These are phyloP conservation scores for Dermatophagoides farinae DNA, from an alignment of 1,140 invertebrate species.

Conservation along the genomic window DNA sequence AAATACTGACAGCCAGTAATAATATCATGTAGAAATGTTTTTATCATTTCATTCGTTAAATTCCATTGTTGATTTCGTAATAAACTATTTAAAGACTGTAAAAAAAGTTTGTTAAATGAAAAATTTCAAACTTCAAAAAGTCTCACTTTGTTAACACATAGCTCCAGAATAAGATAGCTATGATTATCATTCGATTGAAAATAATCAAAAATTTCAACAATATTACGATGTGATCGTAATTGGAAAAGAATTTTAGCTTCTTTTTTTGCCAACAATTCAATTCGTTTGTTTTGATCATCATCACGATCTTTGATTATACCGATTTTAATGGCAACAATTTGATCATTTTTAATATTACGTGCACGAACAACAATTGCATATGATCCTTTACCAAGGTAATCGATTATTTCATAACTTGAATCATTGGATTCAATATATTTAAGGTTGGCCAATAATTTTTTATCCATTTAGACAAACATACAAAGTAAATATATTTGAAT, in stretches of 20 bases:
- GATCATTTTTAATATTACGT: too few species aligned
- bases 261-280: neutral
- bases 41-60: neutral
- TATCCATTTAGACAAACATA: too few species aligned
- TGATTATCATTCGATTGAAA: neutral
- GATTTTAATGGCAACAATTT: too few species aligned
- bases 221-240: slow-evolving; percentile 33
- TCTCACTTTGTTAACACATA: slow-evolving; percentile 1
- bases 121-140: neutral
- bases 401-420: neutral
- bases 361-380: neutral
- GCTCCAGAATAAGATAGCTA: neutral
- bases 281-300: too few species aligned
- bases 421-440: neutral
- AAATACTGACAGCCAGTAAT: slow-evolving; percentile 27
- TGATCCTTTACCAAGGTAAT: neutral
- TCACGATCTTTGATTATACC: too few species aligned
- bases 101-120: neutral
- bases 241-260: neutral
- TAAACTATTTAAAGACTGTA: neutral
- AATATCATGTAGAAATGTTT: slow-evolving; percentile 17
- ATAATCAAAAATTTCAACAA: too few species aligned
- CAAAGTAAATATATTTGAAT: too few species aligned
- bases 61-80: neutral
- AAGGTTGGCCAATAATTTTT: neutral